A percentile compares a stretch with the other conserved stretches of the same genome.
phyloP scores from a whole-genome alignment of 2,113 vertebrate species.

The Chloropsis hardwickii region DNA sequence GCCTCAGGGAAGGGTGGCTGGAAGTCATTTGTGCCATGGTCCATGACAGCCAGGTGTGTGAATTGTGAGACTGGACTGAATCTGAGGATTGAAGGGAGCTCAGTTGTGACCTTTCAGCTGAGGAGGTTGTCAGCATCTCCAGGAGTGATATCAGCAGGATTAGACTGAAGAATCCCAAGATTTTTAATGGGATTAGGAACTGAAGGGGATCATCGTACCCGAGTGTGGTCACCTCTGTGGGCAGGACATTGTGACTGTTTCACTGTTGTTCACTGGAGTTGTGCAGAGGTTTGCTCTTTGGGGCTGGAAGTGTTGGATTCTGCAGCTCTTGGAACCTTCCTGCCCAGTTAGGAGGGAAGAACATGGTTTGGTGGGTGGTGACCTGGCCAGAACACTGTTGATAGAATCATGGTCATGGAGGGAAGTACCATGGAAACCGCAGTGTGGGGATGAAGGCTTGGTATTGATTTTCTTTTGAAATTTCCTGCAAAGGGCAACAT shows the following conservation, averaged over 20 bases:
- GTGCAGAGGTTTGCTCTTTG: background rate
- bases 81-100: background rate
- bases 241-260: background rate
- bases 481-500: background rate
- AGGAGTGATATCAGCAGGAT: background rate
- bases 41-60: background rate
- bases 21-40: background rate
- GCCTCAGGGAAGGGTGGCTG: background rate
- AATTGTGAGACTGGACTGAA: rapidly evolving
- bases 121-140: background rate
- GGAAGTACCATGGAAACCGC: background rate
- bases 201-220: background rate
- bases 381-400: rapidly evolving
- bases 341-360: background rate
- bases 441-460: background rate
- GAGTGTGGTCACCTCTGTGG: background rate
- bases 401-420: background rate
- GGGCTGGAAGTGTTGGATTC: background rate
- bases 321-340: background rate
- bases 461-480: background rate
- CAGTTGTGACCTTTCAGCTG: background rate
- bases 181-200: background rate
- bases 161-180: background rate
- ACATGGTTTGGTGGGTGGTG: background rate
- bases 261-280: background rate